Conservation (phyloP, 2,113 vertebrate genomes). For the Microcebus tavaratra region DNA sequence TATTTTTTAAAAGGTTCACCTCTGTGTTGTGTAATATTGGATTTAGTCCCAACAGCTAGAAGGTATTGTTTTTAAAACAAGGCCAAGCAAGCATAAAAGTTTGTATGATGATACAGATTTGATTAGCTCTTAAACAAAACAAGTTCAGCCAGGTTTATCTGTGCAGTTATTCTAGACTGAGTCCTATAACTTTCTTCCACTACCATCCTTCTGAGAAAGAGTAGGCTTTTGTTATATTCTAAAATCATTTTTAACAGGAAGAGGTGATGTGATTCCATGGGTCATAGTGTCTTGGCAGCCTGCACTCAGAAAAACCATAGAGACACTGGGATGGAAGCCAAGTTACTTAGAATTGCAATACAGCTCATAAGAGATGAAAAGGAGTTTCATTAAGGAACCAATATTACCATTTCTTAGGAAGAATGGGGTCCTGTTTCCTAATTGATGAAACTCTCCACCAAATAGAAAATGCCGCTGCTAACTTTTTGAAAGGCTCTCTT, state of each 20-base stretch:
- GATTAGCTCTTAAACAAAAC: constrained; percentile 83
- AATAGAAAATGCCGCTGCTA: not conserved
- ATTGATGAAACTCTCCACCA: not conserved
- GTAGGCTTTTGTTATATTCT: constrained; percentile 59
- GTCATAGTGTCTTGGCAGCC: constrained; percentile 30
- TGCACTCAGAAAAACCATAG: not conserved
- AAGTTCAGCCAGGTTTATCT: constrained; percentile 83
- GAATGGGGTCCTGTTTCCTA: constrained; percentile 1
- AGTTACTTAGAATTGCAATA: constrained; percentile 11
- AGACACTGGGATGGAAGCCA: constrained; percentile 44
- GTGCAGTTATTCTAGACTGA: constrained; percentile 66
- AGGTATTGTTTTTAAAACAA: constrained; percentile 85
- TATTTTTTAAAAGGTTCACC: constrained; percentile 79
- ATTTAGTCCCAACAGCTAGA: constrained; percentile 81
- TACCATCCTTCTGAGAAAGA: constrained; percentile 56
- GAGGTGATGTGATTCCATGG: not conserved
- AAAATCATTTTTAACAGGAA: constrained; percentile 63
- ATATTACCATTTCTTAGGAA: constrained; percentile 48
- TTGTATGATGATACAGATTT: constrained; percentile 82
- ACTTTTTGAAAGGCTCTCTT: not conserved
- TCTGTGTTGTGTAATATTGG: constrained; percentile 82
- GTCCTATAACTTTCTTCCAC: constrained; percentile 71
- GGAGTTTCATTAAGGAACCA: constrained; percentile 33
- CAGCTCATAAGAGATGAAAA: constrained; percentile 44
- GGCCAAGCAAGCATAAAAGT: constrained; percentile 86